Base-by-base conservation (phyloP, 2,888 invertebrate species). In the Keiferia lycopersicella region DNA sequence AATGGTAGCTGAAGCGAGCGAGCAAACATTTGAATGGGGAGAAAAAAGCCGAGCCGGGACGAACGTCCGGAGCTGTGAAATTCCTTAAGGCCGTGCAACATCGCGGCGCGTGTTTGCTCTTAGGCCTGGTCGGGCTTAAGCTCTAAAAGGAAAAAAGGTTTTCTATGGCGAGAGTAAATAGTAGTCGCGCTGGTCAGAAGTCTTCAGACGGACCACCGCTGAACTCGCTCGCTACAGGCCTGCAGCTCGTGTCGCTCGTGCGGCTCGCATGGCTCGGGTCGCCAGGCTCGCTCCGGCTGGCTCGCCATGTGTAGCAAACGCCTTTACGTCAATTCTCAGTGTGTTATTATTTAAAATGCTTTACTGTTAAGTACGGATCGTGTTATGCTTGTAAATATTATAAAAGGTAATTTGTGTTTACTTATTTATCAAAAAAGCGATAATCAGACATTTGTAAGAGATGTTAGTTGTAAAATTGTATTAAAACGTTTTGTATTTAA, bases 241-340 rank as follows among this genome's bases (percentile, higher is more conserved):
- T 67, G 8, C 14, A 16, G 51, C 20, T 51, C 51, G 48, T 8
- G 7, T 18, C 16, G 48, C 18, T 16, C 8, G n/a, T n/a, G n/a
- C n/a, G n/a, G n/a, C n/a, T n/a, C n/a, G n/a, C 18, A 16, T 2
- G n/a, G 7, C 56, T 11, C 8, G 22, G 14, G 22, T 20, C 14
- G 26, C n/a, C 26, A 1, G 56, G 30, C 34, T 77, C 75, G 82
- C 84, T 80, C 82, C 81, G 83, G 84, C 65, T 85, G 84, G 84
- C 84, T 86, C 83, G 88, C 87, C 84, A 83, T 87, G 77, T 86
- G 81, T 89, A 86, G 89, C 89, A 80, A 86, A 86, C 84, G 88
- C 90, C 89, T 88, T 88, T 86, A 87, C 88, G 90, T 90, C 90
- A 89, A 89, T 89, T 91, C 91, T 91, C 91, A 90, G 91, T 91